These are phyloP conservation scores for Apolygus lucorum DNA, from an alignment of 1,140 invertebrate genomes.

Conservation along the genomic window DNA sequence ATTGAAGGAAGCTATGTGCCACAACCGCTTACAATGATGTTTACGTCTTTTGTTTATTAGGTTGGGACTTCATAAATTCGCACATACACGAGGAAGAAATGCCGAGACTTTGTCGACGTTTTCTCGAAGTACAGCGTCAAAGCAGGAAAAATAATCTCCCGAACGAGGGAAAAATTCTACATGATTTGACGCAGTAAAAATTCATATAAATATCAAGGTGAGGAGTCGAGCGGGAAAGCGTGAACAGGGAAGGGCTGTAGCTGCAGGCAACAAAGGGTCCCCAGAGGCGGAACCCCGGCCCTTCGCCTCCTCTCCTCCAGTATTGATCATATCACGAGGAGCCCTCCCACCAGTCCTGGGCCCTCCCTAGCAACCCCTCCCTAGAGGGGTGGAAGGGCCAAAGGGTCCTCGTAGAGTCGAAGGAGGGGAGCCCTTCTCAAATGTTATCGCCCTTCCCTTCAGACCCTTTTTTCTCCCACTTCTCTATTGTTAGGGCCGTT, in stretches of 20 bases:
- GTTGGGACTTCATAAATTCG: no score
- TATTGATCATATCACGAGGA: slow-evolving; percentile 8
- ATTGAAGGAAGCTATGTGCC: no score
- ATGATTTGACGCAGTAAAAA: slow-evolving; percentile 2
- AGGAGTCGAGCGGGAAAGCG: background rate
- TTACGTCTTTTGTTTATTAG: no score
- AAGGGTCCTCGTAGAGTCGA: background rate
- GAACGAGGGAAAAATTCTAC: no score
- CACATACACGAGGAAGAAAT: no score
- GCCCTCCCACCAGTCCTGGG: background rate
- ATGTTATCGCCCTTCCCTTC: slow-evolving; percentile 1
- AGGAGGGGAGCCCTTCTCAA: slow-evolving; percentile 4
- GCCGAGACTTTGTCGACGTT: no score
- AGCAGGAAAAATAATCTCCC: no score
- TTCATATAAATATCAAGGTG: background rate
- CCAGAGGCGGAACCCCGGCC: background rate
- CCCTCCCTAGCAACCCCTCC: background rate
- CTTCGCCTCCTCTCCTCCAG: background rate
- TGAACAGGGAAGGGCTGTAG: background rate
- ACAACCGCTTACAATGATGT: no score
- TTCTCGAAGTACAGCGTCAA: no score
- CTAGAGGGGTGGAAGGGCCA: background rate
- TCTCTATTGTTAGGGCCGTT: slow-evolving; percentile 1
- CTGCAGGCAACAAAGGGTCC: background rate
- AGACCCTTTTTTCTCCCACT: background rate